A percentile compares a stretch with the other conserved stretches of the same genome.
Evolutionary conservation across 2,888 invertebrate genomes (phyloP).

Genomic region (Hesperia comma): DNA sequence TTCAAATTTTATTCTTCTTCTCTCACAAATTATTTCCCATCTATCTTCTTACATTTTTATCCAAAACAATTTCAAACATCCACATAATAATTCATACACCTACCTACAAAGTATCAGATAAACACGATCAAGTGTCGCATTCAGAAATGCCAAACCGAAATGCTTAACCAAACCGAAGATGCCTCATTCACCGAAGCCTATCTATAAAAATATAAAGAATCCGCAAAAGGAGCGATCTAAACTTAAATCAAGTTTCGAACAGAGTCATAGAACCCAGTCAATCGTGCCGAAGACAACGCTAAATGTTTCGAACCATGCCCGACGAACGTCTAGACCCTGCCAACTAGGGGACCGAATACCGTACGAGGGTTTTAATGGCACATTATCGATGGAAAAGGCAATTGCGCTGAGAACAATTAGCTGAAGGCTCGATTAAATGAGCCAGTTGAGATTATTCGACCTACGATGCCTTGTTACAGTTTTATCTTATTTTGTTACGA

Average conservation of each 20-base stretch:
- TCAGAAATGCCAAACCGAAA: no score
- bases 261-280: conserved; percentile 16
- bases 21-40: no score
- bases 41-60: no score
- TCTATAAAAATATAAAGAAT: conserved; percentile 3
- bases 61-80: no score
- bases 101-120: no score
- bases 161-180: no score
- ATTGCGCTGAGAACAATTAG: conserved; percentile 69
- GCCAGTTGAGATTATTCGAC: conserved; percentile 12
- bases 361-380: conserved; percentile 51
- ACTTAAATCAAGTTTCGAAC: conserved; percentile 17
- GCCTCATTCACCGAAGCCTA: neutral
- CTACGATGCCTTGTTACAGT: neutral
- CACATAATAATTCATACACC: no score
- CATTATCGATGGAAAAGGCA: conserved; percentile 63
- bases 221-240: neutral
- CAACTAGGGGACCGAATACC: conserved; percentile 30
- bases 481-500: conserved; percentile 13
- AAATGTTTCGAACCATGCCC: conserved; percentile 30
- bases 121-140: no score
- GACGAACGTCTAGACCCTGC: conserved; percentile 28
- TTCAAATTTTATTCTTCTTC: no score
- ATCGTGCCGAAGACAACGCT: conserved; percentile 27
- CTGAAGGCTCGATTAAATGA: conserved; percentile 29